phyloP scores from a whole-genome alignment of 2,797 vertebrate species.

The Enteromius anoplus region DNA sequence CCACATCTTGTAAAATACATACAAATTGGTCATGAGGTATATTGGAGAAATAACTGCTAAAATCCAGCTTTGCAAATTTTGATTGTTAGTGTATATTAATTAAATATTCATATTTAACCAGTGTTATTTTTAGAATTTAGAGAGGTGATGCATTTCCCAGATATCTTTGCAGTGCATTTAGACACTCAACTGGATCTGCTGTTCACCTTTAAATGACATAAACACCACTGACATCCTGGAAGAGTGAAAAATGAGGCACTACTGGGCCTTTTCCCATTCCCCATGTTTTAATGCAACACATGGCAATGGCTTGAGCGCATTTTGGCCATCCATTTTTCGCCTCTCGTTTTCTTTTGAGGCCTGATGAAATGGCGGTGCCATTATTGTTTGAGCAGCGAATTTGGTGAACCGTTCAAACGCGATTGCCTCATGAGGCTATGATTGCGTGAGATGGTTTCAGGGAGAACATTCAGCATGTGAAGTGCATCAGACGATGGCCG shows the following conservation, averaged over 20 bases:
- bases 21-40: no score
- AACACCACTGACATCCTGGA: constrained; percentile 27
- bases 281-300: constrained; percentile 58
- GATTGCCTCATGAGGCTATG: constrained; percentile 64
- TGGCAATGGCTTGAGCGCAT: constrained; percentile 52
- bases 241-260: constrained; percentile 52
- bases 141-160: not conserved
- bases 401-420: constrained; percentile 57
- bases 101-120: not conserved
- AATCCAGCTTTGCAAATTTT: not conserved
- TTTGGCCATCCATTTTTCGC: constrained; percentile 48
- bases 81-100: not conserved
- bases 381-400: constrained; percentile 59
- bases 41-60: not conserved
- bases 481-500: constrained; percentile 39
- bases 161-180: not conserved
- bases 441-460: constrained; percentile 65
- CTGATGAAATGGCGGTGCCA: constrained; percentile 58
- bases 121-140: not conserved
- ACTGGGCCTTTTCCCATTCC: constrained; percentile 33
- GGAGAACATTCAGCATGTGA: constrained; percentile 53
- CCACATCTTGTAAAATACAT: no score
- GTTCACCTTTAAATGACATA: constrained; percentile 19
- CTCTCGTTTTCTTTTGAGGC: constrained; percentile 47
- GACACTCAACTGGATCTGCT: constrained; percentile 10